These are phyloP conservation scores for Heliconius hortense DNA, from an alignment of 2,888 invertebrate genomes.

Conservation along the genomic window DNA sequence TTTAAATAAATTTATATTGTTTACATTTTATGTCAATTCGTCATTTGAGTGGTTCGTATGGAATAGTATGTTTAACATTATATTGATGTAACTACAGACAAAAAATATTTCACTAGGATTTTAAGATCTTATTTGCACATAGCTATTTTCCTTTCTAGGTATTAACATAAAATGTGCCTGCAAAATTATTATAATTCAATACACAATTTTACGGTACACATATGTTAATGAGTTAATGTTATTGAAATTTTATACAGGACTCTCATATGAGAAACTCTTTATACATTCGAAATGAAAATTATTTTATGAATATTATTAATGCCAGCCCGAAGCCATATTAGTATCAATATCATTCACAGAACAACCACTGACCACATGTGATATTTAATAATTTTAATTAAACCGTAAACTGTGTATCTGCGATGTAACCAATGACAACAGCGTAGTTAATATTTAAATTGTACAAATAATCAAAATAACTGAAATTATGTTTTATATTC, in stretches of 20 bases:
- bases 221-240: conserved; percentile 12
- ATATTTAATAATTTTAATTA: conserved; percentile 32
- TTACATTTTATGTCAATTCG: background rate
- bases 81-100: background rate
- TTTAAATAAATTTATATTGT: conserved; percentile 1
- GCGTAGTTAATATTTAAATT: conserved; percentile 19
- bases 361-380: conserved; percentile 40
- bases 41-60: background rate
- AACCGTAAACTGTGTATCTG: conserved; percentile 21
- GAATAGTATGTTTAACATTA: background rate
- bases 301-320: conserved; percentile 25
- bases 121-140: background rate
- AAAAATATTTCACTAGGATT: background rate
- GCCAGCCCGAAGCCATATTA: conserved; percentile 31
- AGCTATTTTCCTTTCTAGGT: background rate
- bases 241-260: conserved; percentile 21
- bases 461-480: conserved; percentile 8
- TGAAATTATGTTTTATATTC: conserved; percentile 2
- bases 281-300: conserved; percentile 22
- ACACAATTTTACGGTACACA: background rate
- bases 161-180: background rate
- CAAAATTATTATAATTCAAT: conserved; percentile 6
- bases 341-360: conserved; percentile 38
- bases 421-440: conserved; percentile 18
- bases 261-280: conserved; percentile 17